Evolutionary conservation across 2,888 invertebrate species (phyloP), one percentile per base, ranked within the genome.

Genomic region (Sinotaia quadrata): DNA sequence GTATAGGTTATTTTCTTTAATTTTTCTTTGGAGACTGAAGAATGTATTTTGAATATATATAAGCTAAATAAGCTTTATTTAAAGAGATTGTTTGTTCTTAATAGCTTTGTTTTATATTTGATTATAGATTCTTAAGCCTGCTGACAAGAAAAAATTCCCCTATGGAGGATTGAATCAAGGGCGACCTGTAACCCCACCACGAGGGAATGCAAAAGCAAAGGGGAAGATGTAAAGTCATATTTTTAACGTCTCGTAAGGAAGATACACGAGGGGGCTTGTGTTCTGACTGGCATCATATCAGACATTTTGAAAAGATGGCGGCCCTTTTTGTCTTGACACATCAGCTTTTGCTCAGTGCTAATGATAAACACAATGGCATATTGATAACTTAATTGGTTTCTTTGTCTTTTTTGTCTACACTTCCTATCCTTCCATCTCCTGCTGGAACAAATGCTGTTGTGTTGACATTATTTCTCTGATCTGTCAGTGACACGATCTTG

Each of bases 71-170:
- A n/a, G n/a, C n/a, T n/a, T n/a, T n/a, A n/a, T n/a, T n/a, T n/a
- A n/a, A n/a, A n/a, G n/a, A n/a, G n/a, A n/a, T n/a, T n/a, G n/a
- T n/a, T n/a, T n/a, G n/a, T n/a, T n/a, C n/a, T n/a, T n/a, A n/a
- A n/a, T n/a, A n/a, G n/a, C n/a, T n/a, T n/a, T n/a, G n/a, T n/a
- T n/a, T n/a, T n/a, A n/a, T n/a, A n/a, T n/a, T n/a, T n/a, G 15
- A 51, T 74, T 74, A n/a, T 89, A 98, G 98, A 99, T 99, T 85
- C 90, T 99, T 89, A 98, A 99, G 91, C 99, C 99, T 87, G 98
- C 98, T 73, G 98, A 99, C 91, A 99, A 98, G 90, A 99, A 99
- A 91, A 94, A 98, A 90, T 98, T 98, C 90, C 96, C 97, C 88
- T 97, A 98, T 89, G 95, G 95, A 80, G 94, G 95, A 81, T 92